Evolutionary conservation across 2,797 vertebrate species (phyloP).

Genomic region (Huso huso): DNA sequence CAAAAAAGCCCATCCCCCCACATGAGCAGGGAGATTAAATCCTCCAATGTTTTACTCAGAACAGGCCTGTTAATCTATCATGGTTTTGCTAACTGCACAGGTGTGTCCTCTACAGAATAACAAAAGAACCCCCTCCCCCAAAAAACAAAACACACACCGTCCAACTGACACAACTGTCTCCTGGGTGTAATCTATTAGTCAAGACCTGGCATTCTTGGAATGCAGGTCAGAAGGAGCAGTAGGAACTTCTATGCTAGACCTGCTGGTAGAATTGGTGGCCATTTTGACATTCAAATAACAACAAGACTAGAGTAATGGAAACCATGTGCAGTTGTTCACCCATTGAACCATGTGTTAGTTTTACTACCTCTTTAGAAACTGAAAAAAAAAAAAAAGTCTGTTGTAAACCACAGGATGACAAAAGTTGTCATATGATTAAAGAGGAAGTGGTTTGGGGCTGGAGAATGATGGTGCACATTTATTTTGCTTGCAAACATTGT

Average conservation of each 20-base stretch:
- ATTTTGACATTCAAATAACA: no score
- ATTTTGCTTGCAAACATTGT: slow-evolving; percentile 17
- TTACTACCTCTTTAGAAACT: slow-evolving; percentile 34
- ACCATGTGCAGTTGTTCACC: slow-evolving; percentile 34
- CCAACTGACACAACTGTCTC: neutral
- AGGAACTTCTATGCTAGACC: neutral
- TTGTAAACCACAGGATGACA: slow-evolving; percentile 51
- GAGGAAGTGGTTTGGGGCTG: slow-evolving; percentile 28
- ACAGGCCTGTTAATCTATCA: neutral
- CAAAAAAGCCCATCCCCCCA: neutral
- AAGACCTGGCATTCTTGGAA: slow-evolving; percentile 3
- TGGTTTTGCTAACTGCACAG: neutral
- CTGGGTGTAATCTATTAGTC: neutral
- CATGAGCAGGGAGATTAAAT: neutral
- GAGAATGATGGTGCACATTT: slow-evolving; percentile 26
- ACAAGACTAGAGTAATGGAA: slow-evolving; percentile 30
- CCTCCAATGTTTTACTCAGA: neutral
- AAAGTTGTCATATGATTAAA: slow-evolving; percentile 31
- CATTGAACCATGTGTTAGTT: slow-evolving; percentile 32
- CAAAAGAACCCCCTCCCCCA: neutral
- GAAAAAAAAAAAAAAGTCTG: slow-evolving; percentile 25
- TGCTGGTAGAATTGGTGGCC: neutral
- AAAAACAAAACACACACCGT: neutral
- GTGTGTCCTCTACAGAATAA: neutral
- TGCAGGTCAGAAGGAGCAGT: neutral